A percentile compares a stretch with the other conserved stretches of the same genome.
Conservation (phyloP, 2,113 vertebrate genomes). For the Scatophagus argus region DNA sequence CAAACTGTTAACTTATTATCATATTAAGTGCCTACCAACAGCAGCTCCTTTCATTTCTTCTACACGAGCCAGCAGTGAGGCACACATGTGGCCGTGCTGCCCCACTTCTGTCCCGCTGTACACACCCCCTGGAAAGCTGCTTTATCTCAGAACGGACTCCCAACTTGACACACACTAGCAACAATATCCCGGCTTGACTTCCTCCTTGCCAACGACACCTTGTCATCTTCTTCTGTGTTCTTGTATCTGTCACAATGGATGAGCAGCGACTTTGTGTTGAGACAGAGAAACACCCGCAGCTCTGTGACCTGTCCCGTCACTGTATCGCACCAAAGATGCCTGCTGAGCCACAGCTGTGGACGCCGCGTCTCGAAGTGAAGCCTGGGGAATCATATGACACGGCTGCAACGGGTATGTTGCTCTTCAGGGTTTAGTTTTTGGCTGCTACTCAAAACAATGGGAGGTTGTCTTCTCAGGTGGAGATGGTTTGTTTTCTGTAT, state of each 20-base stretch:
- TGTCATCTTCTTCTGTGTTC: slow-evolving; percentile 37
- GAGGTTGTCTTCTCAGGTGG: background rate
- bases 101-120: slow-evolving; percentile 19
- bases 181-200: slow-evolving; percentile 20
- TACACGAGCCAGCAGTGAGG: background rate
- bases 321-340: slow-evolving; percentile 28
- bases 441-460: background rate
- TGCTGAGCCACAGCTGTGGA: slow-evolving; percentile 50
- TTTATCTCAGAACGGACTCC: slow-evolving; percentile 7
- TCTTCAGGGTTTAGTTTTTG: background rate
- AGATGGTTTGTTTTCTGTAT: background rate
- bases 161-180: background rate
- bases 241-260: slow-evolving; percentile 57
- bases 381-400: slow-evolving; percentile 24
- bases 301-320: slow-evolving; percentile 28
- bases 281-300: slow-evolving; percentile 44
- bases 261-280: slow-evolving; percentile 31
- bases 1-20: slow-evolving; percentile 14
- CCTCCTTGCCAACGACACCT: slow-evolving; percentile 31
- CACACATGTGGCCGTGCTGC: background rate
- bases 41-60: background rate
- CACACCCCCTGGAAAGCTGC: slow-evolving; percentile 9
- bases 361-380: slow-evolving; percentile 23
- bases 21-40: background rate
- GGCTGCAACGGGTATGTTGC: background rate